Evolutionary conservation across 2,113 vertebrate genomes (phyloP), one percentile per base, ranked within the genome.

Genomic region (Psephotus haematonotus): DNA sequence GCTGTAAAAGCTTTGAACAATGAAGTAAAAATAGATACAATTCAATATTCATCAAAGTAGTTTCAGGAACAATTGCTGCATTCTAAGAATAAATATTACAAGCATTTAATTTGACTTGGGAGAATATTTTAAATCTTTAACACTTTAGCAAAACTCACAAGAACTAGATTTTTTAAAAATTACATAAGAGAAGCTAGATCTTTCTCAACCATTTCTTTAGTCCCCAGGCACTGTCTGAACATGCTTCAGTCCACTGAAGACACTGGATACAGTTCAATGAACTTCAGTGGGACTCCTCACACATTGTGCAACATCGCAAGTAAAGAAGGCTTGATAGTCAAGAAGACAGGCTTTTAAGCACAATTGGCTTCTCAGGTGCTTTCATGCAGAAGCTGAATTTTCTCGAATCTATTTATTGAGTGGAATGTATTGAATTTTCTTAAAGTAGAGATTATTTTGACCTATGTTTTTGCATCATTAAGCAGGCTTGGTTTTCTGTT

Each of bases 331-430:
- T 85, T 78, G 23, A 63, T 11, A 78, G 60, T 29, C 60, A 29
- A 55, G 27, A 65, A 67, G 31, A 16, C 9, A 31, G 6, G 11
- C 2, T 60, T 92, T 78, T 39, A 67, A 88, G 10, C 11, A 33
- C 53, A 67, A 77, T 10, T 50, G 15, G 43, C 24, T 80, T 82
- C 53, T 65, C n/a, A 70, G 52, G 49, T 77, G 43, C 33, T 74
- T 80, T 83, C n/a, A 86, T 23, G 46, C 31, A 88, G 41, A 86
- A 83, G 55, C 1, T 90, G 53, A 83, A 76, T 93, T 95, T 93
- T 92, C 68, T 69, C 63, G 17, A 92, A 93, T 92, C 68, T 23
- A 70, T 82, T 82, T 95, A 88, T 82, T 90, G 92, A 92, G n/a
- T 74, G 31, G 28, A 83, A 86, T 46, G 13, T 37, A 88, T 83